Percentiles rank a stretch among this genome's conserved stretches.
Evolutionary conservation across 1,140 invertebrate genomes (phyloP).

Genomic region (Diorhabda elongata): DNA sequence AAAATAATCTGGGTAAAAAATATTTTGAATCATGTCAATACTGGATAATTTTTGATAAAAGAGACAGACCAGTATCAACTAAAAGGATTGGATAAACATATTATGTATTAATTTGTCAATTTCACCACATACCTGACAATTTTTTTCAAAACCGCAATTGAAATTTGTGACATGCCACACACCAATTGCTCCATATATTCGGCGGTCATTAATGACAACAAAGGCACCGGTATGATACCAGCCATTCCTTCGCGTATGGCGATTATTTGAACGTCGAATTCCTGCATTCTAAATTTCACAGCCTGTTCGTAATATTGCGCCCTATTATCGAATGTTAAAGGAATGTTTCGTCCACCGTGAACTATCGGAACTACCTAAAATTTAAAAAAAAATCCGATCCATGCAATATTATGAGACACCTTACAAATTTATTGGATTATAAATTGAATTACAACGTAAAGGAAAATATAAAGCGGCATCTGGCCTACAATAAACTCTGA

Average conservation of each 20-base stretch:
- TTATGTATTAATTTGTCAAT: neutral
- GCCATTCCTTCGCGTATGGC: constrained; percentile 64
- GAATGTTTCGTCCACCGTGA: constrained; percentile 57
- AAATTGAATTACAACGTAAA: too few relatives aligned
- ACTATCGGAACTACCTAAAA: constrained; percentile 55
- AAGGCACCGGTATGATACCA: constrained; percentile 62
- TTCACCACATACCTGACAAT: constrained; percentile 54
- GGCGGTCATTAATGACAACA: constrained; percentile 59
- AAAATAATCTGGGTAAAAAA: neutral
- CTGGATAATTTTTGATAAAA: neutral
- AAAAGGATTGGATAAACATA: neutral
- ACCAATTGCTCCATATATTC: constrained; percentile 61
- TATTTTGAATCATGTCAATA: neutral
- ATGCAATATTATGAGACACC: too few relatives aligned
- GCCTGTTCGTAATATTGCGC: constrained; percentile 61
- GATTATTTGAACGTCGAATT: constrained; percentile 62
- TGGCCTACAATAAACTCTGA: too few relatives aligned
- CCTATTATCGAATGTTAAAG: constrained; percentile 60
- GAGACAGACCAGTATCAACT: neutral
- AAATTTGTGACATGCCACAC: constrained; percentile 63
- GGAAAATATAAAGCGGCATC: too few relatives aligned
- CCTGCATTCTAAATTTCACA: constrained; percentile 58
- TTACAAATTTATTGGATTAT: too few relatives aligned
- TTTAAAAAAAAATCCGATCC: neutral
- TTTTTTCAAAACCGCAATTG: constrained; percentile 58